These are phyloP conservation scores for Pycnonotus jocosus DNA, from an alignment of 2,113 vertebrate species.

Conservation along the genomic window DNA sequence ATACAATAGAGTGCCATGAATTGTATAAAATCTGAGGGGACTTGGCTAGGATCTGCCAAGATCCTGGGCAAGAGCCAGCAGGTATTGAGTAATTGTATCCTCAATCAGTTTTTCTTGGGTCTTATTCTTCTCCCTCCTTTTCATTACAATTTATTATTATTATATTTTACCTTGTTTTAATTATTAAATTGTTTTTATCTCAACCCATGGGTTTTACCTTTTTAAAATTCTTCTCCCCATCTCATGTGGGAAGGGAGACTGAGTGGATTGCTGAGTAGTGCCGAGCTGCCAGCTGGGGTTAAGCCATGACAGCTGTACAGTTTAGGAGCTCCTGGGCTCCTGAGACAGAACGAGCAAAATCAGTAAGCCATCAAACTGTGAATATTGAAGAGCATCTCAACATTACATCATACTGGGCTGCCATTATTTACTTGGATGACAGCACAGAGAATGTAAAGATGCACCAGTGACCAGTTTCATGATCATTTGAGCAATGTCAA, in stretches of 20 bases:
- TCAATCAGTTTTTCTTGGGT: background rate
- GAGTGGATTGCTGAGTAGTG: background rate
- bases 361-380: background rate
- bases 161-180: background rate
- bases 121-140: background rate
- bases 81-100: background rate
- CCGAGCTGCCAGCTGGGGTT: background rate
- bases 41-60: background rate
- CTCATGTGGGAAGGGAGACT: background rate
- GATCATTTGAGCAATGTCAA: background rate
- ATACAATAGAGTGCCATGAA: too few relatives aligned
- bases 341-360: background rate
- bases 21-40: background rate
- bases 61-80: background rate
- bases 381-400: background rate
- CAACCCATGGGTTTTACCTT: accelerated
- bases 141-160: background rate
- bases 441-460: background rate
- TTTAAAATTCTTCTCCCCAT: background rate
- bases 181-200: background rate
- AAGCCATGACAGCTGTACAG: background rate
- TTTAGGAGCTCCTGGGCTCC: background rate
- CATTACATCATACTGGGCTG: background rate
- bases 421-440: background rate
- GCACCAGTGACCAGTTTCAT: background rate